Evolutionary conservation across 35 echinoderm and acorn worm genomes (phyloP).

Genomic region (Nesometra sesokonis): DNA sequence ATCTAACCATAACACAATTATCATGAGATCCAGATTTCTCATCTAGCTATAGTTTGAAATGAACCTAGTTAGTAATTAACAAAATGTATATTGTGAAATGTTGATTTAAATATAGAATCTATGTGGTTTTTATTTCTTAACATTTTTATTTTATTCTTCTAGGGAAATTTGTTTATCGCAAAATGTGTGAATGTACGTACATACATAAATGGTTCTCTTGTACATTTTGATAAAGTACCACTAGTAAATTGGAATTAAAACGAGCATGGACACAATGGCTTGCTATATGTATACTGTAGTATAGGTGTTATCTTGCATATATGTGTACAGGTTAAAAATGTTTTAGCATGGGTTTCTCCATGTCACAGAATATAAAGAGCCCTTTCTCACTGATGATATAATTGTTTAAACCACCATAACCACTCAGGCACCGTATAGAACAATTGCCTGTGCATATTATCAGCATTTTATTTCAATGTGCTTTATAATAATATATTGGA

Average conservation of each 20-base stretch:
- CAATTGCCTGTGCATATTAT: neutral
- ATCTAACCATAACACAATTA: too few species aligned
- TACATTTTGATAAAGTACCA: neutral
- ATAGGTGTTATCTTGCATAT: neutral
- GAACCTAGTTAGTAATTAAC: too few species aligned
- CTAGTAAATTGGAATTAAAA: neutral
- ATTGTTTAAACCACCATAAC: neutral
- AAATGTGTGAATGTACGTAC: neutral
- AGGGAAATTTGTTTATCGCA: neutral
- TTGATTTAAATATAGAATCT: neutral
- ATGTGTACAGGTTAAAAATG: neutral
- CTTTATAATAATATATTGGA: neutral
- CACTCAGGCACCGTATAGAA: neutral
- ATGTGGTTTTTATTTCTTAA: neutral
- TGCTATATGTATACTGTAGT: neutral
- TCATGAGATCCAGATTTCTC: too few species aligned
- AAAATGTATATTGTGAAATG: neutral
- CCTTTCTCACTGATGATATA: neutral
- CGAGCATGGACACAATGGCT: neutral
- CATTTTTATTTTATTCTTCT: neutral
- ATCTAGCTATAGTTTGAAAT: too few species aligned
- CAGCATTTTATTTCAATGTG: neutral
- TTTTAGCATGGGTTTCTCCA: neutral
- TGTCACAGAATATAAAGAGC: too few species aligned
- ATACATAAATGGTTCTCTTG: neutral